A percentile compares a stretch with the other conserved stretches of the same genome.
phyloP scores from a whole-genome alignment of 2,113 vertebrate species.

The Falcunculus frontatus region DNA sequence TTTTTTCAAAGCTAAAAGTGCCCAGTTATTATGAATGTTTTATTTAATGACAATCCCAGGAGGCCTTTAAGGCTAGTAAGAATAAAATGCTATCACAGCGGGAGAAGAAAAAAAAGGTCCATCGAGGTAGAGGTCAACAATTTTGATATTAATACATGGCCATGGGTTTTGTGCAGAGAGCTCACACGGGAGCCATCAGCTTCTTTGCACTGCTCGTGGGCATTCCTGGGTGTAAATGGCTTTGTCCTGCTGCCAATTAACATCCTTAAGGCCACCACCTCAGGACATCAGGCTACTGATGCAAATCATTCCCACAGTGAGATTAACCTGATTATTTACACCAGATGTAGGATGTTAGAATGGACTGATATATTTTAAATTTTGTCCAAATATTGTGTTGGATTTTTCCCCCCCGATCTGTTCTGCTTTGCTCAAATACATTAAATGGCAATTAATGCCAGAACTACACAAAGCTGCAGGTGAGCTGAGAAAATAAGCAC shows the following conservation, averaged over 20 bases:
- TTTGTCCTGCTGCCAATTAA: slow-evolving; percentile 18
- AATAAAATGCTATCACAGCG: not conserved
- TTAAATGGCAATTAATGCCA: not conserved
- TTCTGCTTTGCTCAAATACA: not conserved
- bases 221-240: not conserved
- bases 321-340: not conserved
- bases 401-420: not conserved
- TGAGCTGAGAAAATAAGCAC: not conserved
- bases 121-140: not conserved
- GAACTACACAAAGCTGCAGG: not conserved
- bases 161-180: not conserved
- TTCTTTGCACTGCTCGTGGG: not conserved
- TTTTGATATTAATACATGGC: not conserved
- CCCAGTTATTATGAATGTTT: not conserved
- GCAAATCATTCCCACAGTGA: not conserved
- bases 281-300: not conserved
- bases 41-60: not conserved
- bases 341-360: not conserved
- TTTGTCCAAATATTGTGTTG: not conserved
- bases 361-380: not conserved
- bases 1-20: not conserved
- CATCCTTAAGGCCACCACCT: not conserved
- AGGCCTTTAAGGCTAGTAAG: not conserved
- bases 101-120: not conserved
- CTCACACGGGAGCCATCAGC: not conserved